These are phyloP conservation scores for Branchinecta lindahli DNA, from an alignment of 1,140 invertebrate genomes.

Conservation along the genomic window DNA sequence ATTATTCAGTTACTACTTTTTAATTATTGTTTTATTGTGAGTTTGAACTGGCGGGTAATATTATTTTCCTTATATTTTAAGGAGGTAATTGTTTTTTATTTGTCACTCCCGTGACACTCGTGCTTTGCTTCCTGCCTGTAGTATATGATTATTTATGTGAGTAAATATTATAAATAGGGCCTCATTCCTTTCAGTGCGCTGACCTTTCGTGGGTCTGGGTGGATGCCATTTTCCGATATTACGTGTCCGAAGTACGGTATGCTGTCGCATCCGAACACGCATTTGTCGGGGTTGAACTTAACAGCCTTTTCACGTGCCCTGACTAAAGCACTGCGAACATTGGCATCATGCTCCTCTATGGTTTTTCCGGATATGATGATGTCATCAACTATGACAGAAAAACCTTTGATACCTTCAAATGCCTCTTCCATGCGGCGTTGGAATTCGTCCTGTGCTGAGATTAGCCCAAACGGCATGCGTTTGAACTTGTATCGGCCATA, in stretches of 20 bases:
- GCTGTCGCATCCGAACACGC: constrained; percentile 7
- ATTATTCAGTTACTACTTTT: no score
- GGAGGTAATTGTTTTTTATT: no score
- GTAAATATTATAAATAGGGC: no score
- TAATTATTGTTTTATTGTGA: no score
- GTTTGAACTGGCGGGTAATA: no score
- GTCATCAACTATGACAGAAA: constrained; percentile 1
- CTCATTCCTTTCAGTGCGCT: background rate
- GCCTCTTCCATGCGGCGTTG: constrained; percentile 14
- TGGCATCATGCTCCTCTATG: background rate
- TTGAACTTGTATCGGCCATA: constrained; percentile 30
- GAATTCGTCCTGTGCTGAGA: constrained; percentile 7
- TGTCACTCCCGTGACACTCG: no score
- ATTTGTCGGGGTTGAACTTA: constrained; percentile 12
- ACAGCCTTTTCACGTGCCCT: constrained; percentile 6
- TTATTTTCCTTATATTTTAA: no score
- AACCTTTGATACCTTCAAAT: no score
- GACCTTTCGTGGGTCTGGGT: constrained; percentile 11
- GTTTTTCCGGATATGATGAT: constrained; percentile 16
- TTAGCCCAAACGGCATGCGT: constrained; percentile 32
- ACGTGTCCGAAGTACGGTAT: constrained; percentile 15
- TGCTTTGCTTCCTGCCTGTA: no score
- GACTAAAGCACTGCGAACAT: background rate
- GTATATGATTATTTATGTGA: no score
- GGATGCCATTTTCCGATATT: constrained; percentile 12